Percentiles rank a stretch among this genome's conserved stretches.
These are phyloP conservation scores for Musca domestica DNA, from an alignment of 1,140 invertebrate species.

Conservation along the genomic window DNA sequence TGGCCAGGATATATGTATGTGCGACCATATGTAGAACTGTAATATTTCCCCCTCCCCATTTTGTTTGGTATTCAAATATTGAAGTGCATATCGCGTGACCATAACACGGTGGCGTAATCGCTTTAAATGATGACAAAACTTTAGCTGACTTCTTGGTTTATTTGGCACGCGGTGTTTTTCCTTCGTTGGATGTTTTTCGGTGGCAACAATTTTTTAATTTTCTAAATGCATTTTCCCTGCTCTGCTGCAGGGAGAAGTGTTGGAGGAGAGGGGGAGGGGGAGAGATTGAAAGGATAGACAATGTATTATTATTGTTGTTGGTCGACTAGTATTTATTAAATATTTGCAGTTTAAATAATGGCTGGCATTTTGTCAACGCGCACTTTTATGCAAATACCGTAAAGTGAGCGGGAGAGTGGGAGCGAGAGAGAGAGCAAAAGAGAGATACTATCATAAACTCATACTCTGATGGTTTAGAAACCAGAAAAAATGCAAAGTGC, in stretches of 20 bases:
- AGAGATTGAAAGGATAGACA: background rate
- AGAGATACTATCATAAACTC: background rate
- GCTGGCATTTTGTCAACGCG: background rate
- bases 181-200: background rate
- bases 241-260: background rate
- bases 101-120: background rate
- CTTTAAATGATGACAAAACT: slow-evolving; percentile 20
- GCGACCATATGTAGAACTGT: too few species aligned
- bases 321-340: too few species aligned
- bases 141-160: background rate
- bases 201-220: slow-evolving; percentile 29
- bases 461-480: background rate
- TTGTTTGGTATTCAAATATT: background rate
- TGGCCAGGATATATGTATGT: too few species aligned
- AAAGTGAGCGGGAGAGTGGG: background rate
- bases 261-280: background rate
- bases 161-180: background rate
- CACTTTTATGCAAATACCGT: background rate
- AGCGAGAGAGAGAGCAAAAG: background rate
- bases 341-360: too few species aligned
- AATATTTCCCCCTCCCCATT: background rate
- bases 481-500: background rate
- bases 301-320: too few species aligned
- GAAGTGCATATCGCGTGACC: slow-evolving; percentile 20
- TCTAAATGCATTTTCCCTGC: slow-evolving; percentile 27